Percentiles rank a stretch among this genome's conserved stretches.
phyloP scores from a whole-genome alignment of 1,140 invertebrate genomes.

The Parapsyche elsis region DNA sequence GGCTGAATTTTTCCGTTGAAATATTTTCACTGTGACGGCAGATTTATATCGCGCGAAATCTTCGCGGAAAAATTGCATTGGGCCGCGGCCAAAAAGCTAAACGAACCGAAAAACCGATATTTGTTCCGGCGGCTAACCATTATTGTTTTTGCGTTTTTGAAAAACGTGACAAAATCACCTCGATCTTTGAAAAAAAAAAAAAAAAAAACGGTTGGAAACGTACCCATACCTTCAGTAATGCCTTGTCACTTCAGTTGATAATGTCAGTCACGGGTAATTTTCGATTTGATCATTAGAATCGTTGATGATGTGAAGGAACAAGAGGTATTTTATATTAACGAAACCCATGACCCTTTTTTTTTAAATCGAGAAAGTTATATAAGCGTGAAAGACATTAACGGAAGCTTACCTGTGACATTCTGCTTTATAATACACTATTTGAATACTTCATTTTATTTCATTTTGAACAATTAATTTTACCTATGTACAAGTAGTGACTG shows the following conservation, averaged over 20 bases:
- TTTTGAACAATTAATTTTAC: too few species aligned
- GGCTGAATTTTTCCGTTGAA: background rate
- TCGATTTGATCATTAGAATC: slow-evolving; percentile 15
- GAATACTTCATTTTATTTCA: too few species aligned
- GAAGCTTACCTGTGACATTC: too few species aligned
- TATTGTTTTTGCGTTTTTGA: too few species aligned
- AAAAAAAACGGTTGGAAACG: too few species aligned
- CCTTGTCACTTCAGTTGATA: slow-evolving; percentile 8
- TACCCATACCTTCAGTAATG: background rate
- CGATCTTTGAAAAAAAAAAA: too few species aligned
- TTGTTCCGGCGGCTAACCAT: slow-evolving; percentile 21
- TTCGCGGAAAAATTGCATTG: slow-evolving; percentile 54
- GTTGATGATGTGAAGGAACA: slow-evolving; percentile 11
- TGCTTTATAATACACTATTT: too few species aligned
- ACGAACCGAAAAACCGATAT: slow-evolving; percentile 45
- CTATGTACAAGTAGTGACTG: background rate
- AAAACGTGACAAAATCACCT: too few species aligned
- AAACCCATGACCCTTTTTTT: background rate
- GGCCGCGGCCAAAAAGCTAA: slow-evolving; percentile 44
- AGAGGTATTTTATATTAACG: too few species aligned
- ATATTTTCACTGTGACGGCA: slow-evolving; percentile 34
- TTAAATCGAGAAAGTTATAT: background rate
- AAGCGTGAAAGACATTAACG: background rate
- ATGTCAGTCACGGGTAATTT: slow-evolving; percentile 19
- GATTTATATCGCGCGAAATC: slow-evolving; percentile 38